phyloP scores from a whole-genome alignment of 2,113 vertebrate species.

The Myodes glareolus region DNA sequence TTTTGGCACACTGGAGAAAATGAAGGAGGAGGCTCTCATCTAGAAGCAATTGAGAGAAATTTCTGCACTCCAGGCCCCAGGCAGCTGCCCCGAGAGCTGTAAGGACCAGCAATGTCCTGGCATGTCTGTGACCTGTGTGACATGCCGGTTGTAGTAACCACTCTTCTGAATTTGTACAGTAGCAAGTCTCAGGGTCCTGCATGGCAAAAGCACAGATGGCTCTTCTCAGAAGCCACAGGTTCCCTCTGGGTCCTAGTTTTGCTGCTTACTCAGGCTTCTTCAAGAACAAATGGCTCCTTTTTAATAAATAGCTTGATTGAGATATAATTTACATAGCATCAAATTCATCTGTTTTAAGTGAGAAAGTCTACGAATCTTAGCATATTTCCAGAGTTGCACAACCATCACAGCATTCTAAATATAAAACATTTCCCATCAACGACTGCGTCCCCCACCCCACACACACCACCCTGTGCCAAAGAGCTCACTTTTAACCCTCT shows the following conservation, averaged over 20 bases:
- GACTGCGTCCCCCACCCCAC: not conserved
- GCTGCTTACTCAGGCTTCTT: constrained; percentile 38
- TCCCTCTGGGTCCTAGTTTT: constrained; percentile 19
- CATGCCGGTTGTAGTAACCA: constrained; percentile 25
- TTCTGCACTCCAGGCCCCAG: not conserved
- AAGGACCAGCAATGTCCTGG: not conserved
- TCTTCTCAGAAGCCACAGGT: not conserved
- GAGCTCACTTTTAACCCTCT: not conserved
- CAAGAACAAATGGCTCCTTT: not conserved
- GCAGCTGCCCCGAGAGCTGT: not conserved
- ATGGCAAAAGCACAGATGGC: constrained; percentile 35
- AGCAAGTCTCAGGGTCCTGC: not conserved
- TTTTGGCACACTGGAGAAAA: constrained; percentile 5
- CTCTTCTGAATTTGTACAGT: not conserved
- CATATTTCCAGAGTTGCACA: constrained; percentile 36
- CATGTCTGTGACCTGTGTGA: constrained; percentile 34
- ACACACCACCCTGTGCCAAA: not conserved
- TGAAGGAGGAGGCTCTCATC: not conserved
- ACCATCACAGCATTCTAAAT: constrained; percentile 17
- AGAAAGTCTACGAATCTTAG: constrained; percentile 45
- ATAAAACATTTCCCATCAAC: constrained; percentile 4
- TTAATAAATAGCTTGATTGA: constrained; percentile 17
- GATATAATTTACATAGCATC: constrained; percentile 19
- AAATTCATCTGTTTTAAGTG: constrained; percentile 19
- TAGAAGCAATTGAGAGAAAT: constrained; percentile 28